A percentile compares a stretch with the other conserved stretches of the same genome.
Evolutionary conservation across 2,113 vertebrate species (phyloP).

Genomic region (Trochalopteron elliotii): DNA sequence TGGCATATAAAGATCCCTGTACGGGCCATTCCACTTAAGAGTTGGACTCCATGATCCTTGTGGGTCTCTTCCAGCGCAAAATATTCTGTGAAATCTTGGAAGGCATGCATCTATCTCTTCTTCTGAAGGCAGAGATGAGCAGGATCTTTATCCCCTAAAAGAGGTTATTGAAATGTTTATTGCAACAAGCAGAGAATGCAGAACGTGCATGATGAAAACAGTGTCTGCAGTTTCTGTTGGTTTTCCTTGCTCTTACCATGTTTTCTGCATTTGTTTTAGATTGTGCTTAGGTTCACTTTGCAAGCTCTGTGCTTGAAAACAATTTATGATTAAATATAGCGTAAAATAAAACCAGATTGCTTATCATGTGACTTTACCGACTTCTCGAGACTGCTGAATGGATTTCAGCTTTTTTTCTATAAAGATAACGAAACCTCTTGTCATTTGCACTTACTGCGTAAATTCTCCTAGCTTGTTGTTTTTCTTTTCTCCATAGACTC

Average conservation of each 20-base stretch:
- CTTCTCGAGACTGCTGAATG: background rate
- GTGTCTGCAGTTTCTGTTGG: background rate
- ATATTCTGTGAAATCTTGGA: background rate
- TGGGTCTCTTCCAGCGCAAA: background rate
- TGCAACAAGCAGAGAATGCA: background rate
- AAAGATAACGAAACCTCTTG: background rate
- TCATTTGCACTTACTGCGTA: background rate
- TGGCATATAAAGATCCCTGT: background rate
- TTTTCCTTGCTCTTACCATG: background rate
- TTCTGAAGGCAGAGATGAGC: background rate
- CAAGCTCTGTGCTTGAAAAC: background rate
- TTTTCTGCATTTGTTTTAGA: background rate
- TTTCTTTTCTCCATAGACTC: background rate
- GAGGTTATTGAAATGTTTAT: background rate
- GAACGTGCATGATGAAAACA: accelerated
- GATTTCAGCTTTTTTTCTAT: background rate
- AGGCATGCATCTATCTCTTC: background rate
- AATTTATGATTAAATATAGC: background rate
- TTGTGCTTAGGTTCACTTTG: background rate
- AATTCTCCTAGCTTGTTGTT: background rate
- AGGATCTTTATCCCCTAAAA: background rate
- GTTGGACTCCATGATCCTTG: background rate
- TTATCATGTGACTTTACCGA: background rate
- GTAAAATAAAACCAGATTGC: background rate
- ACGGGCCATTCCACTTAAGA: background rate